Base-by-base conservation (phyloP, 2,888 invertebrate species). In the Erebia aethiops region DNA sequence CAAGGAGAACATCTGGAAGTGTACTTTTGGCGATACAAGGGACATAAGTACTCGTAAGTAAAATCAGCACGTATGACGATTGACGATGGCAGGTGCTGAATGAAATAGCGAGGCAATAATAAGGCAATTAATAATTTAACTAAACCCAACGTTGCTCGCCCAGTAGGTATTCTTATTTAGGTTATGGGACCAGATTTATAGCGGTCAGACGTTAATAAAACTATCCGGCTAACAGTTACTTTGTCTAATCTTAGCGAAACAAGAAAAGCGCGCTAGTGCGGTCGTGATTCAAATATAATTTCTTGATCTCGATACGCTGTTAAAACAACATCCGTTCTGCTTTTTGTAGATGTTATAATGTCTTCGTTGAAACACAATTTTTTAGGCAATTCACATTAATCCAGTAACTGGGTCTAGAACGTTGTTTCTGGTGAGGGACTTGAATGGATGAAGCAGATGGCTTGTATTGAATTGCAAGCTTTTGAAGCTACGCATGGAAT, bases 261-360 rank as follows among this genome's bases (percentile, higher is more conserved):
- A 5, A 65, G 54, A 65, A 65, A 65, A 61, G 43, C 61, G 5
- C 43, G 41, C 64, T 26, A 49, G 51, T 26, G 41, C 16, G 64
- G 54, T 52, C 64, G 54, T 41, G 64, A 65, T 65, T 54, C 54
- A 54, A 54, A 65, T 65, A 54, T 56, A 65, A 65, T 52, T 65
- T 65, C 64, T 64, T 35, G 54, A 64, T 54, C 52, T 54, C 54
- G 64, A 52, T 64, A 41, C 62, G 49, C 49, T 62, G 62, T 43
- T 61, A 61, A 21, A 26, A 49, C 18, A 13, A 18, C 49, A 49
- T 62, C 62, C 46, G 61, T 61, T 61, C 61, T 18, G 43, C 61
- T 46, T 61, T 61, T 61, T 61, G 63, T 52, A 16, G 51, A 52
- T 52, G 64, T 35, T 51, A 52, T 52, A 64, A 52, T 51, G 26